Evolutionary conservation across 2,797 vertebrate genomes (phyloP), one percentile per base, ranked within the genome.

Genomic region (Xiphophorus birchmanni): DNA sequence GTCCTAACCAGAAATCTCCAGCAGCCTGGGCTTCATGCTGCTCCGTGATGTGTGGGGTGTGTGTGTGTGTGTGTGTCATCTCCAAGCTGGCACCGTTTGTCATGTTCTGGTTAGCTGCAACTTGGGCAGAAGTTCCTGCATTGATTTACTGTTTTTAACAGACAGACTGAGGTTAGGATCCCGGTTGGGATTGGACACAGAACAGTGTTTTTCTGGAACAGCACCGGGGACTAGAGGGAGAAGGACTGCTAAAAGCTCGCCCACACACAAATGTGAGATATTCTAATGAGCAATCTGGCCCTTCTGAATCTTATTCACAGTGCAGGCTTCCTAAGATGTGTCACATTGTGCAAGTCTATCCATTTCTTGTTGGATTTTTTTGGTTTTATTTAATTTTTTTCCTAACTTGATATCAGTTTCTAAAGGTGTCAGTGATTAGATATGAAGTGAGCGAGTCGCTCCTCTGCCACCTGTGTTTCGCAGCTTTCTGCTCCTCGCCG

Each of bases 281-380:
- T 96, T 95, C 95, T 96, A 95, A 95, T 96, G 94, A 96, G 95
- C 95, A 96, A 96, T 95, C 95, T 96, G 95, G 92, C 92, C 92
- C 86, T 85, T 89, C 91, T 93, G 90, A 95, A 93, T 90, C 91
- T 92, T 75, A 85, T 92, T 85, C 86, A 9, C 82, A 47, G 81
- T 2, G 26, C 87, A 81, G 82, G 75, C 91, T 63, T 84, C 86
- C 88, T 80, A 58, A 82, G 76, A 90, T 21, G 83, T 89, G 90
- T 87, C 82, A 92, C 87, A 82, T 67, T 71, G 79, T 67, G 80
- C 83, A 32, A 82, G 72, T 84, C 80, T 23, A 60, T 85, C 74
- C 29, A 18, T 77, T 80, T 77, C 73, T 54, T 40, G 35, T 29
- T 75, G 50, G 67, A 56, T 79, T 79, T 67, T 81, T 35, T 26